These are phyloP conservation scores for Abscondita cerata DNA, from an alignment of 2,888 invertebrate species.

Conservation along the genomic window DNA sequence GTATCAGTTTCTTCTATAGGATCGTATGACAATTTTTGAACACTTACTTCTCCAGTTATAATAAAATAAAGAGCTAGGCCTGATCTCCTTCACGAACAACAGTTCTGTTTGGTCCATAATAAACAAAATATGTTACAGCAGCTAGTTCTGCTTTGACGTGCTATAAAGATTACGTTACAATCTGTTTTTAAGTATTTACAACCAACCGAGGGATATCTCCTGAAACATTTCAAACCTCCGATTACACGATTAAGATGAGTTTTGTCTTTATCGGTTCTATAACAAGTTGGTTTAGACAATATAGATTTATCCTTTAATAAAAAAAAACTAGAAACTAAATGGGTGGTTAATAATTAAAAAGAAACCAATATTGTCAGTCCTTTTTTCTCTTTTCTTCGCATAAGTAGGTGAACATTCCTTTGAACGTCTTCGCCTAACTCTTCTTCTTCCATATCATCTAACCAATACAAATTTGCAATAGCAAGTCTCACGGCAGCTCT, in stretches of 20 bases:
- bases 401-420: conserved; percentile 52
- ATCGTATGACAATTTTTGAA: conserved; percentile 63
- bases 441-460: conserved; percentile 61
- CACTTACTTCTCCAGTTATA: conserved; percentile 65
- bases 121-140: conserved; percentile 67
- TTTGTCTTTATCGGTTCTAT: conserved; percentile 68
- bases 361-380: conserved; percentile 28
- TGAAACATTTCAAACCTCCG: conserved; percentile 68
- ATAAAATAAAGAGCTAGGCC: conserved; percentile 71
- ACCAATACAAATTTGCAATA: conserved; percentile 65
- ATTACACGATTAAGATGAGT: conserved; percentile 65
- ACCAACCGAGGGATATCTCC: conserved; percentile 60
- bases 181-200: not conserved
- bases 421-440: conserved; percentile 60
- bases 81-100: conserved; percentile 69
- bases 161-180: conserved; percentile 48
- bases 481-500: conserved; percentile 64
- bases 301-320: conserved; percentile 71
- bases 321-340: too few species aligned
- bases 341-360: too few species aligned
- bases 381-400: conserved; percentile 46
- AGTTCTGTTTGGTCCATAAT: conserved; percentile 64
- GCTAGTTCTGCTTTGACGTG: conserved; percentile 68
- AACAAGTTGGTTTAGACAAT: conserved; percentile 62
- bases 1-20: conserved; percentile 59